Base-by-base conservation (phyloP, 2,888 invertebrate species). In the Galeruca laticollis region DNA sequence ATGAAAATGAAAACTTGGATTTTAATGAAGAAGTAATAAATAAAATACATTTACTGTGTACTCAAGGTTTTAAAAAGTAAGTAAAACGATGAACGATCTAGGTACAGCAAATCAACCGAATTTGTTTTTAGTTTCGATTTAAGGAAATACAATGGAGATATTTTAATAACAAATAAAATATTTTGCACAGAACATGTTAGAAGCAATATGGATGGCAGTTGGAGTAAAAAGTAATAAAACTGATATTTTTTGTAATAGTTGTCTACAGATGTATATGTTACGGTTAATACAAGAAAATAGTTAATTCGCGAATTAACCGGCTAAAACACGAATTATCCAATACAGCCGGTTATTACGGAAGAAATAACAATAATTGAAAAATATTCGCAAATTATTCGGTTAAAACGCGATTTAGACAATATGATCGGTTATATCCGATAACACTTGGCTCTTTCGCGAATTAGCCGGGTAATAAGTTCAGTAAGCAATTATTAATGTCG, bases 61-160 rank as follows among this genome's bases (percentile, higher is more conserved):
- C 21, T 10, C 68, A 60, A 2, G 81, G 80, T 51, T 81, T 80
- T 72, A 77, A 75, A 66, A 78, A 80, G 81, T 80, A 69, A 56
- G 61, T 63, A 35, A 65, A 33, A n/a, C 57, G 15, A 43, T 49
- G 9, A 26, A 31, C 31, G 21, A 6, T n/a, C 3, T 15, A 9
- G n/a, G n/a, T n/a, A n/a, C 8, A 18, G 8, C n/a, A 15, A 47
- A 40, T 8, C 18, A 21, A 40, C 3, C 40, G 6, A 3, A 33
- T 56, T 49, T 54, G 21, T 60, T 78, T 76, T 69, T 60, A 81
- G 81, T 67, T 80, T 77, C 54, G 77, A 80, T 68, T 71, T 80
- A 31, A 73, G 79, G 68, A 75, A 75, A 60, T 78, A 71, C 63
- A 71, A 77, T 18, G 65, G 76, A 20, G 69, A 73, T 52, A 73